phyloP scores from a whole-genome alignment of 2,888 invertebrate genomes.

The Unio delphinus region DNA sequence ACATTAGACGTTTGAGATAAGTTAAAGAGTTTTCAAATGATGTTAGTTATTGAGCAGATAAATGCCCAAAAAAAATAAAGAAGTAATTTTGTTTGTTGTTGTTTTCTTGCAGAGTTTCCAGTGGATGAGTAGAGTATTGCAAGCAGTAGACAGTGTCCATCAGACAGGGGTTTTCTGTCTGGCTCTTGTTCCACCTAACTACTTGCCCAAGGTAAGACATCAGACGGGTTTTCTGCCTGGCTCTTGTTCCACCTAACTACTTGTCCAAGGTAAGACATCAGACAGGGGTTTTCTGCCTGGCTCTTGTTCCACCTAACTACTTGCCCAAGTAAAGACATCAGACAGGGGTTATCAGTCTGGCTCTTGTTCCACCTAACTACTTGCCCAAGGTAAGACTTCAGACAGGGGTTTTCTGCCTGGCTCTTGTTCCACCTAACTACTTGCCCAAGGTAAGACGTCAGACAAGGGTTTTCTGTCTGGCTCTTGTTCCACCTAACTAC shows the following conservation, averaged over 20 bases:
- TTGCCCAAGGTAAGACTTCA: slow-evolving; percentile 76
- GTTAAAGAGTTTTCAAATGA: too few species aligned
- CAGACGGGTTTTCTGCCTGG: too few species aligned
- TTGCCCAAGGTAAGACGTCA: slow-evolving; percentile 82
- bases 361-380: not conserved
- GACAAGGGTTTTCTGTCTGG: too few species aligned
- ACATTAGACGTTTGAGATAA: too few species aligned
- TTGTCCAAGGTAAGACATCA: slow-evolving; percentile 11
- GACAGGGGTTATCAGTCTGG: slow-evolving; percentile 70
- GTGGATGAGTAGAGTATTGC: slow-evolving; percentile 99
- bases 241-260: not conserved
- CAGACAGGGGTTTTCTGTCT: slow-evolving; percentile 99
- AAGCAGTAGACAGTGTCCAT: slow-evolving; percentile 99
- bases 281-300: slow-evolving; percentile 94
- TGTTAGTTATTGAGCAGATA: not conserved
- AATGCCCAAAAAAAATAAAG: too few species aligned
- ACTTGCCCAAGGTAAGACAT: slow-evolving; percentile 84
- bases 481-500: too few species aligned
- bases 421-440: slow-evolving; percentile 97
- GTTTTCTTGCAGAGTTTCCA: slow-evolving; percentile 87
- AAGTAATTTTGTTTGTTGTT: not conserved
- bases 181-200: slow-evolving; percentile 97
- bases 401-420: slow-evolving; percentile 98
- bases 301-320: slow-evolving; percentile 97
- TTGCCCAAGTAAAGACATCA: slow-evolving; percentile 82